phyloP scores from a whole-genome alignment of 2,113 vertebrate genomes.

The Sander vitreus region DNA sequence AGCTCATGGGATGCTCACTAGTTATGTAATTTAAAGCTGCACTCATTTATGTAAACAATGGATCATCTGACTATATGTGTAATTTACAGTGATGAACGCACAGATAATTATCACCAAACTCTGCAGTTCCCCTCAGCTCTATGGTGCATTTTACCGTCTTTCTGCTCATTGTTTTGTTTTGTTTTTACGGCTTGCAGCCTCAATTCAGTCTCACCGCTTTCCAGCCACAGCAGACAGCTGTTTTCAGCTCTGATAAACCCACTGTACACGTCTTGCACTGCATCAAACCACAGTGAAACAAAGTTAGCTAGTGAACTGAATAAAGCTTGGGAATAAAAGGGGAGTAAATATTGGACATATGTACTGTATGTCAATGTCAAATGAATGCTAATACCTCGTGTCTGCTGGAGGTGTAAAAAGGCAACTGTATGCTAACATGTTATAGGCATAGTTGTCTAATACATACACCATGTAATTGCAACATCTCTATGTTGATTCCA shows the following conservation, averaged over 20 bases:
- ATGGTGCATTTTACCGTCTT: background rate
- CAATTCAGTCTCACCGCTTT: no score
- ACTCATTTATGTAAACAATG: background rate
- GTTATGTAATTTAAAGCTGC: conserved; percentile 1
- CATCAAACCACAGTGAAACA: background rate
- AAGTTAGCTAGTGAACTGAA: background rate
- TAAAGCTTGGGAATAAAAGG: background rate
- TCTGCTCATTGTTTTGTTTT: background rate
- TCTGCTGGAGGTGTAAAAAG: background rate
- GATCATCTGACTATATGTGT: background rate
- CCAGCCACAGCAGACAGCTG: no score
- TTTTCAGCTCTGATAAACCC: no score
- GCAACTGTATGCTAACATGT: background rate
- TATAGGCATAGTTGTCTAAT: no score
- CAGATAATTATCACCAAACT: background rate
- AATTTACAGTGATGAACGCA: background rate
- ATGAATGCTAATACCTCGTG: background rate
- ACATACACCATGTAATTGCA: background rate
- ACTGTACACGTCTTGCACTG: background rate
- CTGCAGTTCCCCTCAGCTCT: background rate
- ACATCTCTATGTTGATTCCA: background rate
- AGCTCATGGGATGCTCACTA: background rate
- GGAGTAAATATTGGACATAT: background rate
- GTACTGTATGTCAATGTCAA: background rate
- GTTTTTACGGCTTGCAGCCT: background rate